These are phyloP conservation scores for Paramormyrops kingsleyae DNA, from an alignment of 2,113 vertebrate genomes.

Conservation along the genomic window DNA sequence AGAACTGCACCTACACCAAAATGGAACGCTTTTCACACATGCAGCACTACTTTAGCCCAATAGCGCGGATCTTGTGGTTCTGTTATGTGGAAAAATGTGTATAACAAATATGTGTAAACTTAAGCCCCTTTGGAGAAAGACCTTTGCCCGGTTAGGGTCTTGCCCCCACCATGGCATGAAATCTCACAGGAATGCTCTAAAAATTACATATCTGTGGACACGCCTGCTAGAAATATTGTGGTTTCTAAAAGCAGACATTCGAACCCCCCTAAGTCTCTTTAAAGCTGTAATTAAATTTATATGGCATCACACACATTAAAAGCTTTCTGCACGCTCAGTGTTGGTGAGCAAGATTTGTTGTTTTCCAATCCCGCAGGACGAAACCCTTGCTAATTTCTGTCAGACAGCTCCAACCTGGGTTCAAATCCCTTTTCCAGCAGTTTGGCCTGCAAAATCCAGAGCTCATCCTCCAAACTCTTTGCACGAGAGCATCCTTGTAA, in stretches of 20 bases:
- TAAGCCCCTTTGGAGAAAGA: not conserved
- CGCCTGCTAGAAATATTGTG: slow-evolving; percentile 37
- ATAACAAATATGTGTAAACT: not conserved
- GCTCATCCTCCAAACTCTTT: slow-evolving; percentile 42
- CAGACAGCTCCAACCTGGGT: slow-evolving; percentile 17
- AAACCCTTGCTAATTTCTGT: slow-evolving; percentile 17
- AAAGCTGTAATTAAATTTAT: slow-evolving; percentile 32
- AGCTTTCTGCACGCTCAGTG: slow-evolving; percentile 21
- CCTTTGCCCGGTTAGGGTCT: slow-evolving; percentile 1
- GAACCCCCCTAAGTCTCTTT: slow-evolving; percentile 13
- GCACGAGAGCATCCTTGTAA: slow-evolving; percentile 44
- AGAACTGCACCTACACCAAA: not conserved
- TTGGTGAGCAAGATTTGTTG: slow-evolving; percentile 30
- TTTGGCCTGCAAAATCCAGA: slow-evolving; percentile 38
- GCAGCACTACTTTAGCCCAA: not conserved
- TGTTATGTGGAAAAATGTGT: not conserved
- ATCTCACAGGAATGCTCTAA: slow-evolving; percentile 20
- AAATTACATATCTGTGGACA: slow-evolving; percentile 22
- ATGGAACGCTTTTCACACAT: not conserved
- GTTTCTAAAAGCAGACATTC: slow-evolving; percentile 28
- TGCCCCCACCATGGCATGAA: slow-evolving; percentile 5
- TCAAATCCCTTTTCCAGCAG: slow-evolving; percentile 29
- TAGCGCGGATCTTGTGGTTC: not conserved
- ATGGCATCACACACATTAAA: slow-evolving; percentile 37
- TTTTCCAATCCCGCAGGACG: slow-evolving; percentile 23